Evolutionary conservation across 2,113 vertebrate species (phyloP).

Genomic region (Seriola rivoliana): DNA sequence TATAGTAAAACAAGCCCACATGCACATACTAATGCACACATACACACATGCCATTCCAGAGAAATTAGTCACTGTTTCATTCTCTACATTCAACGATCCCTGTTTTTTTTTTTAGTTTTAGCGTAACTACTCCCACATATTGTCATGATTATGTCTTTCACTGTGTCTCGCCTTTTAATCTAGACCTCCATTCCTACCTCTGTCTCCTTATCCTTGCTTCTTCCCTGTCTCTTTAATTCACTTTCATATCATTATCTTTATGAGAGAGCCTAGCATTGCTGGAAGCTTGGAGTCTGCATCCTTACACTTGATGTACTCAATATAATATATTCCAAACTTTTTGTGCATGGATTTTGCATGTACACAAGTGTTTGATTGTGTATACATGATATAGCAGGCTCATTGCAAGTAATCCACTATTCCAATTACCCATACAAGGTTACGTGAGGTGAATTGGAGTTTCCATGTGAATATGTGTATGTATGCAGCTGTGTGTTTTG

Average conservation of each 20-base stretch:
- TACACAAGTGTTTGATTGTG: background rate
- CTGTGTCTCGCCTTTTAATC: background rate
- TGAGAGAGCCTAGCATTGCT: background rate
- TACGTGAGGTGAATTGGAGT: background rate
- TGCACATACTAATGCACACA: background rate
- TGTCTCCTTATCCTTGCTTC: background rate
- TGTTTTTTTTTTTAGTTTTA: background rate
- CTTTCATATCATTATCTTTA: background rate
- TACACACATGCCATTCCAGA: background rate
- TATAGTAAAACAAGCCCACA: background rate
- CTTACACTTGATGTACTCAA: background rate
- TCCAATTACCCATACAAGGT: background rate
- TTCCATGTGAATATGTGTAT: too few relatives aligned
- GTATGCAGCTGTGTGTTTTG: too few relatives aligned
- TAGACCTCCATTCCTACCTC: background rate
- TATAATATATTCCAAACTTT: background rate
- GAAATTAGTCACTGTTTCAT: conserved; percentile 1
- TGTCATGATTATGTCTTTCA: background rate
- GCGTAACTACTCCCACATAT: background rate
- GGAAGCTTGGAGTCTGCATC: background rate
- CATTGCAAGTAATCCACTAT: background rate
- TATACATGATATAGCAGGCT: background rate
- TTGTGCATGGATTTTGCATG: background rate
- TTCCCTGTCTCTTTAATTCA: background rate
- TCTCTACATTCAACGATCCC: background rate